Conservation (phyloP, 2,113 vertebrate genomes). For the Atlantisia rogersi region DNA sequence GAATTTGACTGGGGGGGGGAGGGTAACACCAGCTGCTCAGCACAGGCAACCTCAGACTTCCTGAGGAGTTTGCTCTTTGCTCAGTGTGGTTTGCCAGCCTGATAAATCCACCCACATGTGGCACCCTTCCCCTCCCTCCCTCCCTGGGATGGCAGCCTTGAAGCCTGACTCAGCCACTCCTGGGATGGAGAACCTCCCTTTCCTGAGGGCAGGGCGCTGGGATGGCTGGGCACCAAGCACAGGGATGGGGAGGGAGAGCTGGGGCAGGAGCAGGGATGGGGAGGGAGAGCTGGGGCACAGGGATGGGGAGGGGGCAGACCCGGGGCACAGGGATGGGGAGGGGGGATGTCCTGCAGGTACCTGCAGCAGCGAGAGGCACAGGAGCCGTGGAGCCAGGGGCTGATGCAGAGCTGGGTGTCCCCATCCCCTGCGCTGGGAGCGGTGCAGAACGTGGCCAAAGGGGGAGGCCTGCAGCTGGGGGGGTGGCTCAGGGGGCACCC, state of each 20-base stretch:
- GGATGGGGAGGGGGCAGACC: no score
- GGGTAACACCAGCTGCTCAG: neutral
- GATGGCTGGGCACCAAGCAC: neutral
- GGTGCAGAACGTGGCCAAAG: accelerated
- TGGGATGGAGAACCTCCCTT: neutral
- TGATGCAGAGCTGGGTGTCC: neutral
- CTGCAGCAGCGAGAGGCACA: neutral
- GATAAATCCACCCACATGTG: neutral
- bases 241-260: neutral
- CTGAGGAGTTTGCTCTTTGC: neutral
- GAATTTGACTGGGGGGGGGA: neutral
- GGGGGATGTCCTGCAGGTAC: neutral
- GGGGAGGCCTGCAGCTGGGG: neutral
- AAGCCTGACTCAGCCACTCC: neutral
- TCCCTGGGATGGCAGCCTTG: neutral
- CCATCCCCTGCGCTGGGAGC: accelerated
- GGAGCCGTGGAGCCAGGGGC: neutral
- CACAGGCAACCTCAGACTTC: neutral
- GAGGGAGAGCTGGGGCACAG: no score
- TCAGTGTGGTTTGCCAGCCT: neutral
- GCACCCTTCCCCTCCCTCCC: neutral
- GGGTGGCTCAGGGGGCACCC: slow-evolving; percentile 66
- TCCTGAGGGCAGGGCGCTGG: accelerated
- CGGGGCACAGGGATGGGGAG: no score
- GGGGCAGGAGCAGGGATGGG: neutral